Evolutionary conservation across 2,888 invertebrate genomes (phyloP), one percentile per base, ranked within the genome.

Genomic region (Andrena marginata): DNA sequence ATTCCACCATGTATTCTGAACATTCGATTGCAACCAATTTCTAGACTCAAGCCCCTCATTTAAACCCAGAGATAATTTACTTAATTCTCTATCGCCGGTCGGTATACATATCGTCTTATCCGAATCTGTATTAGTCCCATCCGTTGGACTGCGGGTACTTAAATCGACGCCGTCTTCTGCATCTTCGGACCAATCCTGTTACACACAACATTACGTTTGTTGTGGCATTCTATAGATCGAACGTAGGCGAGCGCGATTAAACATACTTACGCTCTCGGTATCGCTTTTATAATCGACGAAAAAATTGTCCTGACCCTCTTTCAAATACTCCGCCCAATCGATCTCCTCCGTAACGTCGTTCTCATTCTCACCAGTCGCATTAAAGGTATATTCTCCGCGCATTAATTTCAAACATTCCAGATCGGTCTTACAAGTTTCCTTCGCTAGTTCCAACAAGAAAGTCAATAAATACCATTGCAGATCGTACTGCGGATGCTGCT

Each of bases 381-480:
- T 91, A 16, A 90, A 79, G 70, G 81, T 90, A 26, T 81, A 83
- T 67, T 92, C 91, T 29, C 83, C 79, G 23, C 82, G 85, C 0
- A 82, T 85, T 4, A 88, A 82, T 60, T 82, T 89, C 8, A 91
- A 87, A 85, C 78, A 89, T 13, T 86, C 88, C 13, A 93, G 70
- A 75, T 90, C 89, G 0, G 91, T 90, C 49, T 92, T 92, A 64
- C 87, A 87, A 2, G 92, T 93, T 80, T 94, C 93, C 48, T 86
- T 90, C 0, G 95, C 92, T 10, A 95, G 84, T 80, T 94, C 89
- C 1, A 95, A 84, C 4, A 95, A 83, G 16, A 95, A 92, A 29
- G 94, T 94, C 6, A 95, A 82, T 51, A 95, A 77, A 0, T 94
- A 92, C 95, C 95, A 95, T 80, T 95, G 95, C 0, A 95, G 88